Evolutionary conservation across 35 echinoderm and acorn worm species (phyloP).

Genomic region (Antedon bifida): DNA sequence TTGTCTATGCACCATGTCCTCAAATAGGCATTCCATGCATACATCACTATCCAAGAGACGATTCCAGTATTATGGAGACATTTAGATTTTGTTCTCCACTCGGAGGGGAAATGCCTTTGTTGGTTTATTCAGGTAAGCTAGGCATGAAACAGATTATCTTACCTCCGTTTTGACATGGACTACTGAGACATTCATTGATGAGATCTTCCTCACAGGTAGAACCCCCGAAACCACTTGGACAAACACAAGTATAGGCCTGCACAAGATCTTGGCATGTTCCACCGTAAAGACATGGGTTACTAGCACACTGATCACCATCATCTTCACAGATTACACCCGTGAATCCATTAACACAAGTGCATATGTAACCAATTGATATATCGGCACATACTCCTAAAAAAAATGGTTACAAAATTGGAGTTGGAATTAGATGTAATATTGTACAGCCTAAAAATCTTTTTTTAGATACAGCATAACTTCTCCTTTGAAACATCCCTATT

Average conservation of each 20-base stretch:
- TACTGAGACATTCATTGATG: slow-evolving; percentile 58
- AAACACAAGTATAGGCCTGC: slow-evolving; percentile 61
- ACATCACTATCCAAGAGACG: too few species aligned
- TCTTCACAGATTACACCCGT: slow-evolving; percentile 22
- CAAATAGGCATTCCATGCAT: too few species aligned
- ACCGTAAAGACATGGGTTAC: slow-evolving; percentile 38
- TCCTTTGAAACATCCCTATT: neutral
- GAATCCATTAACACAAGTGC: slow-evolving; percentile 18
- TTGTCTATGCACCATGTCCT: too few species aligned
- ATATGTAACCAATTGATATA: neutral
- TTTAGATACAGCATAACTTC: neutral
- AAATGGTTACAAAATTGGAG: neutral
- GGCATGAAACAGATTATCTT: too few species aligned
- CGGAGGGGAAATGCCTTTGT: too few species aligned
- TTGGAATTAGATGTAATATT: too few species aligned
- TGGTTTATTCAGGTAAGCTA: too few species aligned
- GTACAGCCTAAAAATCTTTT: neutral
- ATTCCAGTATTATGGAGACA: too few species aligned
- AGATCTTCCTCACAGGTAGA: slow-evolving; percentile 55
- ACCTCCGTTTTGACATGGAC: slow-evolving; percentile 63
- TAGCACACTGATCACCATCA: slow-evolving; percentile 35
- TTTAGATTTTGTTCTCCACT: too few species aligned
- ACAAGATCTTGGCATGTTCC: slow-evolving; percentile 73
- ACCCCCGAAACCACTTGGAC: slow-evolving; percentile 45
- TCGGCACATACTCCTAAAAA: neutral